Evolutionary conservation across 2,113 vertebrate species (phyloP).

Genomic region (Thermophis baileyi): DNA sequence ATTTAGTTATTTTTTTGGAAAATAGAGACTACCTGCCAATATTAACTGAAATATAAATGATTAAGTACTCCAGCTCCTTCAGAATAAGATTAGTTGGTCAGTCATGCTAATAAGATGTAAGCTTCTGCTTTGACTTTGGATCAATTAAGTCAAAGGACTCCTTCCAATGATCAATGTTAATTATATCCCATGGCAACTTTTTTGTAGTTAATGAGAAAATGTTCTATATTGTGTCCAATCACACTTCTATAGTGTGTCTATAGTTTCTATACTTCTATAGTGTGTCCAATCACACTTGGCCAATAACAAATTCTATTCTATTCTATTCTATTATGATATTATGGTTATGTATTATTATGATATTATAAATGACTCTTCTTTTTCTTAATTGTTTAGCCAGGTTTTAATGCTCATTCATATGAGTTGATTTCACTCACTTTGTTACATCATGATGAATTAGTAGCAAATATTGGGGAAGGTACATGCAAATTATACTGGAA

Average conservation of each 20-base stretch:
- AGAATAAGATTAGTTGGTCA: slow-evolving; percentile 24
- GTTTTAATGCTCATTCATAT: background rate
- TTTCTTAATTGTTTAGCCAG: background rate
- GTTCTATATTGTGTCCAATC: too few species aligned
- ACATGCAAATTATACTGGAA: background rate
- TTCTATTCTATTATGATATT: background rate
- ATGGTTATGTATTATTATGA: background rate
- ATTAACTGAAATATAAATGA: slow-evolving; percentile 16
- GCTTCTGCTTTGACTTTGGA: slow-evolving; percentile 24
- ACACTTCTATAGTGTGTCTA: too few species aligned
- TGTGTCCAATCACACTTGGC: too few species aligned
- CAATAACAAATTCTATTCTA: too few species aligned
- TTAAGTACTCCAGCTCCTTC: background rate
- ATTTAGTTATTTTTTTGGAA: background rate
- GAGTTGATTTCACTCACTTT: background rate
- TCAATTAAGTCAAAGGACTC: slow-evolving; percentile 30
- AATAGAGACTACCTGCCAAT: background rate
- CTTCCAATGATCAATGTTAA: slow-evolving; percentile 20
- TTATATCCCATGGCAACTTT: background rate
- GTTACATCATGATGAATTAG: background rate
- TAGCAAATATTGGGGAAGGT: background rate
- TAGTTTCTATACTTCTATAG: too few species aligned
- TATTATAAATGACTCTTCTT: background rate
- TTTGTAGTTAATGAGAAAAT: background rate
- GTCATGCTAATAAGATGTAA: slow-evolving; percentile 21